A percentile compares a stretch with the other conserved stretches of the same genome.
These are phyloP conservation scores for Danio choprae DNA, from an alignment of 2,797 vertebrate species.

Conservation along the genomic window DNA sequence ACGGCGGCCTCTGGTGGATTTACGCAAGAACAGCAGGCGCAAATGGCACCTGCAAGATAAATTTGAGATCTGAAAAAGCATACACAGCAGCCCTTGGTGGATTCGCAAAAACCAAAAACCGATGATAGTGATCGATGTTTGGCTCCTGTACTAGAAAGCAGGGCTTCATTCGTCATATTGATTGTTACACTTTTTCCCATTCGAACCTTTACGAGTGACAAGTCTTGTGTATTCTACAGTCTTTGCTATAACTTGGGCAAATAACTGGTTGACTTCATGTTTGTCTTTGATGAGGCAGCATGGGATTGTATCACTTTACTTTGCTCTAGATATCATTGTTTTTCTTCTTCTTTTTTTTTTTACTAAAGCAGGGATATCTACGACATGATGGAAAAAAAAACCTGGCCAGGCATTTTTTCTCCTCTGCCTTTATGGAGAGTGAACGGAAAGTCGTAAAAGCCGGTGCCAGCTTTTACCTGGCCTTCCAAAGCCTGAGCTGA, in stretches of 20 bases:
- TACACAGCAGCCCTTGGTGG: no score
- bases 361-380: conserved; percentile 29
- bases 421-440: conserved; percentile 37
- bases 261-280: conserved; percentile 2
- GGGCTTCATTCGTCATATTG: no score
- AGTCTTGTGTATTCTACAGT: no score
- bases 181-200: no score
- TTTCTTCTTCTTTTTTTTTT: conserved; percentile 28
- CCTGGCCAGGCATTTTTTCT: conserved; percentile 43
- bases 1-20: no score
- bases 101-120: no score
- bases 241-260: background rate
- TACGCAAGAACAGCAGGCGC: no score
- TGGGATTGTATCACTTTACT: conserved; percentile 26
- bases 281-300: background rate
- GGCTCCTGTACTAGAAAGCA: no score
- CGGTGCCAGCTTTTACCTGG: conserved; percentile 42
- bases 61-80: no score
- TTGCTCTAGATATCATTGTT: conserved; percentile 5
- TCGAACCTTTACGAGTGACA: no score
- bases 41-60: no score
- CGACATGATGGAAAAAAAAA: conserved; percentile 35
- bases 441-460: conserved; percentile 44
- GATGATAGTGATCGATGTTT: no score
- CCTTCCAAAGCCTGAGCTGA: conserved; percentile 31